Base-by-base conservation (phyloP, 2,797 vertebrate species). In the Hippopotamyrus pictus region DNA sequence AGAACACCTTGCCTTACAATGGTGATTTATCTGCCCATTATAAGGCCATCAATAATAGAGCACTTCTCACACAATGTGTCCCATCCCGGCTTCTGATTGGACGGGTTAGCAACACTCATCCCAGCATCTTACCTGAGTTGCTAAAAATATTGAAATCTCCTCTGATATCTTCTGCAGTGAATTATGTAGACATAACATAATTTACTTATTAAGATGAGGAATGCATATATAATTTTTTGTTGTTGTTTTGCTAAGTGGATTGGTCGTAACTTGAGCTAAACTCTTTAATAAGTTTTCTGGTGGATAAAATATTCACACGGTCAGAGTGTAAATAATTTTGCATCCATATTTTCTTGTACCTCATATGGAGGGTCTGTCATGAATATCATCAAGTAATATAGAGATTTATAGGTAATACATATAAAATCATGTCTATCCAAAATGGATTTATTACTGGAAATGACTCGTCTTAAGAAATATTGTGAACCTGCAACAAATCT, bases 381-480 rank as follows among this genome's bases (percentile, higher is more conserved):
- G 46, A 84, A 84, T 25, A 84, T 84, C n/a, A n/a, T 84, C 44
- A 48, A 84, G 82, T 51, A 84, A 84, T 29, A 29, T 11, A 84
- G 9, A 48, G 19, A 84, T 84, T 84, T 84, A 84, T n/a, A 79
- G 73, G 17, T 79, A 79, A 79, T 79, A 79, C 73, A 79, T 46
- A 79, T 44, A 46, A 79, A 79, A 79, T 79, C 37, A 73, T 73
- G 12, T 17, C 29, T 7, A 73, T 37, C 29, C 65, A 73, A 73
- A 37, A 73, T 46, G 37, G 19, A 79, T 79, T n/a, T 79, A 79
- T 79, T 79, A 19, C 73, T 79, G 37, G 37, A 79, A 44, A 79
- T 79, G 33, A 44, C 37, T 44, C 4, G 1, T 5, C 37, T 41
- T 79, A 46, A 46, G 17, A 46, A 41, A 79, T 79, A 79, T 79